Conservation (phyloP, 2,797 vertebrate genomes). For the Cirrhinus mrigala region DNA sequence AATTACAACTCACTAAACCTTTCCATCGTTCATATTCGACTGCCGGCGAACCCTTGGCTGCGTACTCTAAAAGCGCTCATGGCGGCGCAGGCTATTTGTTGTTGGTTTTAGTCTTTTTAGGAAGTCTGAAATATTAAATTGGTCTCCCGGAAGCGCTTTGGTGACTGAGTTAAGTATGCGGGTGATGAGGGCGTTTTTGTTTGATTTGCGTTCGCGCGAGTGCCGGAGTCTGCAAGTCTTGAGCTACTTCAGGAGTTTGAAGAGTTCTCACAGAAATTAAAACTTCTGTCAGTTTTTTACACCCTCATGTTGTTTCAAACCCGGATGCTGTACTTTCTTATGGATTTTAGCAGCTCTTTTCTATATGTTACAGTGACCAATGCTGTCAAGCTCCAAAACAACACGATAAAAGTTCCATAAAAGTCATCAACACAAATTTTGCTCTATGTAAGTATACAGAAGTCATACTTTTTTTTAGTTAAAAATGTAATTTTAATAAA, state of each 20-base stretch:
- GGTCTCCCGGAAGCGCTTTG: conserved; percentile 45
- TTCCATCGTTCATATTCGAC: conserved; percentile 67
- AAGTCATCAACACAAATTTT: background rate
- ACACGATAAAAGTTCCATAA: background rate
- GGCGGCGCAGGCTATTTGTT: conserved; percentile 45
- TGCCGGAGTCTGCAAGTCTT: conserved; percentile 14
- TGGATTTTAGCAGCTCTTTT: background rate
- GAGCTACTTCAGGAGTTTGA: conserved; percentile 22
- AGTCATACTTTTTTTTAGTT: no score
- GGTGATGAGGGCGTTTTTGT: conserved; percentile 35
- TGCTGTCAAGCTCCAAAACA: background rate
- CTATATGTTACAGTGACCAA: background rate
- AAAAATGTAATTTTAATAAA: background rate
- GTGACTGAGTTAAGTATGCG: conserved; percentile 13
- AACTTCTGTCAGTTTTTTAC: background rate
- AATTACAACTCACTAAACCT: conserved; percentile 75
- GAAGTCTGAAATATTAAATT: conserved; percentile 53
- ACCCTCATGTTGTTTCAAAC: no score
- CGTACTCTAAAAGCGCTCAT: conserved; percentile 57
- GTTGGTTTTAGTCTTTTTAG: conserved; percentile 49
- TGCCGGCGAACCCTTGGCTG: conserved; percentile 65
- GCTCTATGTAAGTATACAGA: background rate
- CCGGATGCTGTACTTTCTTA: background rate
- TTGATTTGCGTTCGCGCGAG: conserved; percentile 37
- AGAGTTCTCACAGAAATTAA: background rate